phyloP scores from a whole-genome alignment of 2,888 invertebrate genomes.

The Melipona beecheii region DNA sequence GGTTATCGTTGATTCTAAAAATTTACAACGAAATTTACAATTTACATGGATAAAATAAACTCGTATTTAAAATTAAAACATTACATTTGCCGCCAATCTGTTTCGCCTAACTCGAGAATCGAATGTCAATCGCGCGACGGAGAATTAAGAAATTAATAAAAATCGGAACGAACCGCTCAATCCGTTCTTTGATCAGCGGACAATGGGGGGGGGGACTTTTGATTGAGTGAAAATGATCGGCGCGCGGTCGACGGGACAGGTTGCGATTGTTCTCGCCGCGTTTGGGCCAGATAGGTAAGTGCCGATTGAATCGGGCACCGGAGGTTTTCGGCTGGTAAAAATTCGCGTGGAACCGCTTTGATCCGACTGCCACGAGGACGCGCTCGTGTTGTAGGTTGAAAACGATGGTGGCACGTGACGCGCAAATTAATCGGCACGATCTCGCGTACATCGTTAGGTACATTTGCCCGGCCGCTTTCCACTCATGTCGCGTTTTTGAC shows the following conservation, averaged over 20 bases:
- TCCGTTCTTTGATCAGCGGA: no score
- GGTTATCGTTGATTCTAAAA: no score
- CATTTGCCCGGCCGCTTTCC: constrained; percentile 36
- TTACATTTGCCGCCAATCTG: no score
- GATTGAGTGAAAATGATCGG: not conserved
- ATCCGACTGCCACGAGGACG: constrained; percentile 20
- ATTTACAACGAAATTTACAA: no score
- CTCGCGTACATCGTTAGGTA: constrained; percentile 44
- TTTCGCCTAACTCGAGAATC: no score
- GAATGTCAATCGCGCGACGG: no score
- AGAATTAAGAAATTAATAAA: no score
- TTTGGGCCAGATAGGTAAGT: not conserved
- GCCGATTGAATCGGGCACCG: no score
- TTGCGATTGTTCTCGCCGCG: not conserved
- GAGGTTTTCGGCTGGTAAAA: not conserved
- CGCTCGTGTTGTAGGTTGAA: constrained; percentile 5
- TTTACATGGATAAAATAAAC: no score
- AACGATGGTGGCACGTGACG: constrained; percentile 38
- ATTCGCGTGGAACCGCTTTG: constrained; percentile 20
- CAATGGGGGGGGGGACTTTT: not conserved
- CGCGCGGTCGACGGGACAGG: not conserved
- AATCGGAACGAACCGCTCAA: no score
- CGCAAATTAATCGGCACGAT: constrained; percentile 47
- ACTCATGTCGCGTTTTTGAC: constrained; percentile 45
- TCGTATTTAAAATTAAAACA: no score